Base-by-base conservation (phyloP, 2,888 invertebrate species). In the Nymphalis c-album region DNA sequence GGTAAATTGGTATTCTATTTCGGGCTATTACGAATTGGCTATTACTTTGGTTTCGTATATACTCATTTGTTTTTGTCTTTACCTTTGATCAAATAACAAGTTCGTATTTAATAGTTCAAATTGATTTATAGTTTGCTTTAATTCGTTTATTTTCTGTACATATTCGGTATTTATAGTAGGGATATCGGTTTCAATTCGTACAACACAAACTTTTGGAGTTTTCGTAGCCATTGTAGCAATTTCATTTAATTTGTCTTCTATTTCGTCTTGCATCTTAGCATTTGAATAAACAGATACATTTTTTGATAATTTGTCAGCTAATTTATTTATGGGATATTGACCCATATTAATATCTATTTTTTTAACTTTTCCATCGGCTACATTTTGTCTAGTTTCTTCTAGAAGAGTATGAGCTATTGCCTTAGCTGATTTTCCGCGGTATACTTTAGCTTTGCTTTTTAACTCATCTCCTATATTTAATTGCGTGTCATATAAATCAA, bases 401-500 rank as follows among this genome's bases (percentile, higher is more conserved):
- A 95, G 84, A 53, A 96, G 86, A 17, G 94, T 94, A 71, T 93
- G 93, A 73, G 94, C 95, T 70, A 97, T 97, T 58, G 94, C 94
- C 79, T 93, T 94, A 7, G 96, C 96, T 3, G 96, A 96, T 91
- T 95, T 96, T 61, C 96, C 96, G 77, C 95, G 93, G 59, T 96
- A 94, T 84, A 93, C 86, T 82, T 92, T 88, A 71, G 94, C 93
- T 80, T 89, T 90, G 71, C 92, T 85, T 83, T 89, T 93, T 71
- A 94, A 83, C 77, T 94, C 93, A 74, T 90, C 85, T 75, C 91
- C 88, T 35, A 93, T 90, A 68, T 88, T 88, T 63, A 87, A 89
- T 73, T 86, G 88, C 53, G 85, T 83, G 75, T 93, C 90, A 60
- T 93, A 83, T 60, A 83, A 78, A 59, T 88, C 86, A 2, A 90